Evolutionary conservation across 2,113 vertebrate species (phyloP).

Genomic region (Danio rerio): DNA sequence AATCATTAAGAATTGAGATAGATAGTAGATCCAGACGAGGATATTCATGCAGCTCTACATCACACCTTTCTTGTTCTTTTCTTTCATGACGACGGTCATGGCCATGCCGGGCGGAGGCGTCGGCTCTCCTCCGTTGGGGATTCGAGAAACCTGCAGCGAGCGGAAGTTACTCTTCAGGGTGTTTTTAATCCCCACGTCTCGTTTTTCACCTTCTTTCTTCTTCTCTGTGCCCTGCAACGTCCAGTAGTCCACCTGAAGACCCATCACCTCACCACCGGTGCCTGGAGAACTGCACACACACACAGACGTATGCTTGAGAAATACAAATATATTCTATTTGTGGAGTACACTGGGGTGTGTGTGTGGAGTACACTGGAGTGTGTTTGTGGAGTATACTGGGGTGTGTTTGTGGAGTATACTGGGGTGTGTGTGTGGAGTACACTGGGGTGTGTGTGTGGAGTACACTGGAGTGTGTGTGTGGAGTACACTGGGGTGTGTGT

Average conservation of each 20-base stretch:
- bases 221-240: constrained; percentile 83
- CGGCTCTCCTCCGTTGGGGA: constrained; percentile 84
- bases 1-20: not conserved
- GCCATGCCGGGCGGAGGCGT: constrained; percentile 87
- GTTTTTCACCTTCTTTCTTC: constrained; percentile 82
- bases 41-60: not conserved
- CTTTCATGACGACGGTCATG: constrained; percentile 94
- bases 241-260: constrained; percentile 94
- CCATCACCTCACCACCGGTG: constrained; percentile 89
- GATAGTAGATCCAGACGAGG: too few species aligned
- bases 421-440: too few species aligned
- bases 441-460: too few species aligned
- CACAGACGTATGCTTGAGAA: not conserved
- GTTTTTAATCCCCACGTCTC: constrained; percentile 85
- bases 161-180: constrained; percentile 94
- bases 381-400: too few species aligned
- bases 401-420: too few species aligned
- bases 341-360: too few species aligned
- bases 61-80: constrained; percentile 89
- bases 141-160: constrained; percentile 89
- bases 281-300: constrained; percentile 72
- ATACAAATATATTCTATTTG: too few species aligned
- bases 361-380: too few species aligned
- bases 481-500: too few species aligned
- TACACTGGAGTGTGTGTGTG: too few species aligned